Conservation (phyloP, 2,113 vertebrate genomes). For the Perccottus glenii region DNA sequence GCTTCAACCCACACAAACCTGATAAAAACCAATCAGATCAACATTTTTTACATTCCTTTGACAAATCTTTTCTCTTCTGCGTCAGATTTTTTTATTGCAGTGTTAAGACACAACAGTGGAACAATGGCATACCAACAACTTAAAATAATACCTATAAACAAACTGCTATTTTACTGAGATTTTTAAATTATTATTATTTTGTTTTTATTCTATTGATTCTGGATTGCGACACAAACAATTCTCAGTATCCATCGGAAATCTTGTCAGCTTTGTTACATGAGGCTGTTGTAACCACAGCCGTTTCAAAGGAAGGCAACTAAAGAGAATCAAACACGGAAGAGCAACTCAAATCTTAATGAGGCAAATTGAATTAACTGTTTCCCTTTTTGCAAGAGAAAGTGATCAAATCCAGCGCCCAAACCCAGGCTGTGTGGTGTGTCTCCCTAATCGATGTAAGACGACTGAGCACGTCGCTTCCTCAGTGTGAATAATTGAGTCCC, state of each 20-base stretch:
- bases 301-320: background rate
- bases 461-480: constrained; percentile 42
- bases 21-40: no score
- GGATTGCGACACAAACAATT: background rate
- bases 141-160: no score
- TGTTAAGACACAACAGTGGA: no score
- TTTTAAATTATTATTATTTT: background rate
- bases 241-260: background rate
- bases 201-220: background rate
- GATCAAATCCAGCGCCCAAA: constrained; percentile 63
- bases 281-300: background rate
- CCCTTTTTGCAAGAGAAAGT: constrained; percentile 47
- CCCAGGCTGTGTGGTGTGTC: constrained; percentile 35
- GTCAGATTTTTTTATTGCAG: no score
- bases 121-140: no score
- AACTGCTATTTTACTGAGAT: no score
- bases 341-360: background rate
- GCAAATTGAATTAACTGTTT: constrained; percentile 58
- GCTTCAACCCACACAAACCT: no score
- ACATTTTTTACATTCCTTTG: background rate
- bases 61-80: background rate
- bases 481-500: constrained; percentile 69
- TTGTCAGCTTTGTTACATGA: background rate
- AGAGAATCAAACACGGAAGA: background rate
- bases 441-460: constrained; percentile 30